Percentiles rank a stretch among this genome's conserved stretches.
Conservation (phyloP, 92 coral and sea anemone genomes). For the Nematostella vectensis region DNA sequence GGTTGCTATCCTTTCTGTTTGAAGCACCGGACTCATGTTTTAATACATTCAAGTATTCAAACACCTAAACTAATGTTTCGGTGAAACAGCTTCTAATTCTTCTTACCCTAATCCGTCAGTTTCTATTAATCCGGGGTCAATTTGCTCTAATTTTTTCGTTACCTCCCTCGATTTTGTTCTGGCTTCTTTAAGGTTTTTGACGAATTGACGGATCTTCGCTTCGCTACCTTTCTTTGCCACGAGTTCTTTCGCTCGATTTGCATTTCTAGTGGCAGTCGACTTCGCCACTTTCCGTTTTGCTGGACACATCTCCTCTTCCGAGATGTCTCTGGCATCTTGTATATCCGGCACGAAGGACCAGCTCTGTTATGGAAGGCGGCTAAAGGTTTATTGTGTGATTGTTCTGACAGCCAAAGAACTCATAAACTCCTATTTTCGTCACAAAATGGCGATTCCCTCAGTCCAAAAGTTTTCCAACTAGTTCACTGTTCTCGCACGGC, state of each 20-base stretch:
- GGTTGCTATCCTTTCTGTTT: not conserved
- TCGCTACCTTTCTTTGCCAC: not conserved
- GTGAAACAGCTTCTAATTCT: not conserved
- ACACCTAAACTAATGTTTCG: not conserved
- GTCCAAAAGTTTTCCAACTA: too few relatives aligned
- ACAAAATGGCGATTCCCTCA: too few relatives aligned
- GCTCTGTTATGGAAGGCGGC: not conserved
- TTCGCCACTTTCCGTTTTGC: not conserved
- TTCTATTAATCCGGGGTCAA: too few relatives aligned
- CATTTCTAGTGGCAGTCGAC: not conserved
- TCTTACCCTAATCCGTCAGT: too few relatives aligned
- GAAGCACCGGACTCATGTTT: too few relatives aligned
- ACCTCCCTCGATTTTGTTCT: not conserved
- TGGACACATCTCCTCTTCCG: not conserved
- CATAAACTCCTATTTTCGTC: too few relatives aligned
- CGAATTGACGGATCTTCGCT: not conserved
- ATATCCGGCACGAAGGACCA: slow-evolving; percentile 1
- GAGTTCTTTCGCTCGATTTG: not conserved
- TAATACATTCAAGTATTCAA: not conserved
- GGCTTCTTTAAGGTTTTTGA: not conserved
- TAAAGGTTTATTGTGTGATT: too few relatives aligned
- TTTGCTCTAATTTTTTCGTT: not conserved
- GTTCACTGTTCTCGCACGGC: too few relatives aligned
- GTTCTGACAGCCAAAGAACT: slow-evolving; percentile 8
- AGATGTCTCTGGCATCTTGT: not conserved